Evolutionary conservation across 2,888 invertebrate species (phyloP), one percentile per base, ranked within the genome.

Genomic region (Calliphora vomitoria): DNA sequence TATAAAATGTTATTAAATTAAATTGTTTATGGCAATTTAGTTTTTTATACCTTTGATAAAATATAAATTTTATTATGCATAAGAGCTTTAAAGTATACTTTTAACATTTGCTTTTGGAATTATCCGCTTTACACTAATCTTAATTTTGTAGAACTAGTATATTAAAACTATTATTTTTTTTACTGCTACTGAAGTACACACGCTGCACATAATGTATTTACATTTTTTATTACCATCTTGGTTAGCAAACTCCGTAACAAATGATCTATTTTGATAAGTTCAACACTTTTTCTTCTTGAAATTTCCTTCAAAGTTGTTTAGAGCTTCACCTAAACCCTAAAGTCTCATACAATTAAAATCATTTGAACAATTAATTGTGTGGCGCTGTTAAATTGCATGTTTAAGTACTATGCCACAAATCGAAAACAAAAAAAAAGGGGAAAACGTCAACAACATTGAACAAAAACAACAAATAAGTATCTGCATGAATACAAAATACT

Each of bases 301-400:
- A 53, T 62, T 41, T 44, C 3, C 64, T 64, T 64, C 35, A n/a
- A 44, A 55, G 41, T 69, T 71, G 20, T 80, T 58, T 20, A 15
- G 20, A 60, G 44, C 44, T 69, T 71, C 60, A 50, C 20, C 41
- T 25, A 71, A 72, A n/a, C 50, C 35, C 18, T 44, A 35, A 66
- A 74, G 72, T 88, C 91, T 90, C 91, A 90, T 90, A 91, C 91
- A 92, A 92, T 92, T 92, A 91, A 92, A 91, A 90, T 91, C 91
- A 92, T 90, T 92, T 91, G 91, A 68, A 91, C 91, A 91, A 92
- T 91, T 92, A 92, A 92, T 92, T 92, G 91, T 91, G 90, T 89
- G 91, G 88, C 90, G 90, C 91, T 91, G 89, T 88, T 88, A 90
- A 91, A 92, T 92, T 91, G 92, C 92, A 91, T 92, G 92, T 90